Conservation (phyloP, 1,140 invertebrate species). For the Polypedilum pembai region DNA sequence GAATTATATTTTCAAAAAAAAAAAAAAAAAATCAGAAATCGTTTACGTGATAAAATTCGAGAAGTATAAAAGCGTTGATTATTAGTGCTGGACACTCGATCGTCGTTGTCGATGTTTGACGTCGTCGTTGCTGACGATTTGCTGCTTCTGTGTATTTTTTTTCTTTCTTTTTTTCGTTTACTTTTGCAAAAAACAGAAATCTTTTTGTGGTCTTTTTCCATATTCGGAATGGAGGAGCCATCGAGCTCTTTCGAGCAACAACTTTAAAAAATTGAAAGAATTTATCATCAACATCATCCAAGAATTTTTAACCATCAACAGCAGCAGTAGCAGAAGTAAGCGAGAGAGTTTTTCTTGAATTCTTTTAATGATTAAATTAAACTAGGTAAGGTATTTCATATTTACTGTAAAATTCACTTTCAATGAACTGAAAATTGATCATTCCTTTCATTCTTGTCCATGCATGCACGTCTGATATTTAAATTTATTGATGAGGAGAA, state of each 20-base stretch:
- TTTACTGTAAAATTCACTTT: neutral
- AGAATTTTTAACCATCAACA: neutral
- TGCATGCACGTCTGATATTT: neutral
- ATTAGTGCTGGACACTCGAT: slow-evolving; percentile 16
- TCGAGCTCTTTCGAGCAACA: neutral
- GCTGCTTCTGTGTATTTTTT: neutral
- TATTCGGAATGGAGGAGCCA: slow-evolving; percentile 1
- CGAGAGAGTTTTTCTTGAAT: slow-evolving; percentile 9
- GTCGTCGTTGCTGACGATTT: neutral
- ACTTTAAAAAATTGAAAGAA: slow-evolving; percentile 8
- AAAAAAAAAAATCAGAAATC: slow-evolving; percentile 9
- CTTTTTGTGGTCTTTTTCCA: slow-evolving; percentile 3
- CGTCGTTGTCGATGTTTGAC: neutral
- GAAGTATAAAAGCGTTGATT: slow-evolving; percentile 11
- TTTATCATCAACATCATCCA: slow-evolving; percentile 18
- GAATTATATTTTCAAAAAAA: slow-evolving; percentile 14
- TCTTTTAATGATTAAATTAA: neutral
- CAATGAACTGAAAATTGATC: neutral
- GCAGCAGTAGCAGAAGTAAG: neutral
- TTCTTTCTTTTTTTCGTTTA: neutral
- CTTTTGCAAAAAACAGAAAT: neutral
- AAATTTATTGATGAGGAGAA: neutral
- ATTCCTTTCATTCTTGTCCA: neutral
- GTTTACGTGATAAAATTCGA: slow-evolving; percentile 18
- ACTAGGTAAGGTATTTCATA: neutral